These are phyloP conservation scores for Uropetala carovei DNA, from an alignment of 2,888 invertebrate genomes.

Conservation along the genomic window DNA sequence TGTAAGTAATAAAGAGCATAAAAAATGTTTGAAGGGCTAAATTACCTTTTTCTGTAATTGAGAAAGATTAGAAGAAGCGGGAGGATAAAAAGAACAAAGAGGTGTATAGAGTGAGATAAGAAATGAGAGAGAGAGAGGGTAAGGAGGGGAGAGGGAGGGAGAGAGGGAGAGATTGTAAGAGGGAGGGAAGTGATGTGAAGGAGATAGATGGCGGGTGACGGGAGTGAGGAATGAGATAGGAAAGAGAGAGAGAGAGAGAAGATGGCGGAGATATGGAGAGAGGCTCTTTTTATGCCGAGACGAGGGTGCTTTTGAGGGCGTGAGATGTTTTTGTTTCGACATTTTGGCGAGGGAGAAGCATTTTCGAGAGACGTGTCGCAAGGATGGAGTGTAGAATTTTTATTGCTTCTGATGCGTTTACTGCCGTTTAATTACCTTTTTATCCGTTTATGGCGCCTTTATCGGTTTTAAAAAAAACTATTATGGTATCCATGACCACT, in stretches of 20 bases:
- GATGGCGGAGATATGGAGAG: not conserved
- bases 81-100: not conserved
- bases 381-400: not conserved
- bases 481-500: too few species aligned
- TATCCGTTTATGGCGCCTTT: too few species aligned
- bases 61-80: slow-evolving; percentile 8
- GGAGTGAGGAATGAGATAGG: not conserved
- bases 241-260: not conserved
- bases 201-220: too few species aligned
- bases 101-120: not conserved
- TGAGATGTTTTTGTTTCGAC: not conserved
- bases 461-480: too few species aligned
- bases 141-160: not conserved
- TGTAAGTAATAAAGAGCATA: not conserved
- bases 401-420: not conserved
- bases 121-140: not conserved
- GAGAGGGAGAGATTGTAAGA: not conserved
- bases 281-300: not conserved
- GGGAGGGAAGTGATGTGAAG: not conserved
- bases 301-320: not conserved
- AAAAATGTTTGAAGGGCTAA: not conserved
- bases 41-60: not conserved
- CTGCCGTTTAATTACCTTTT: not conserved
- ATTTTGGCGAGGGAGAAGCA: not conserved
- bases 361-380: not conserved